Conservation (phyloP, 1,140 invertebrate species). For the Drusus annulatus region DNA sequence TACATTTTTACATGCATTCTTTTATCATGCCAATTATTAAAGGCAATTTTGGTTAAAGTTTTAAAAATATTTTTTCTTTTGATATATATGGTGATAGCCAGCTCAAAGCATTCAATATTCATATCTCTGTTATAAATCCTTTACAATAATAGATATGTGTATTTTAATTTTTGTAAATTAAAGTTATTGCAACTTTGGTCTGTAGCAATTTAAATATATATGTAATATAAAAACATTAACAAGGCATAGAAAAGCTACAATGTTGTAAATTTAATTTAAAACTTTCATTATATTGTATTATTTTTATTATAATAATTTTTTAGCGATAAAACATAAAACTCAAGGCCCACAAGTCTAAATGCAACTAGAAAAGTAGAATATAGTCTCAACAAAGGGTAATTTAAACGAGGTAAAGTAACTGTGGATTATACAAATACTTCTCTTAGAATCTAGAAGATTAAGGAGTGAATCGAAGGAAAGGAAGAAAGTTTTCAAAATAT, state of each 20-base stretch:
- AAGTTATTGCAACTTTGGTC: conserved; percentile 39
- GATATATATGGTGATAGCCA: conserved; percentile 14
- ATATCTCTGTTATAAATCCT: conserved; percentile 27
- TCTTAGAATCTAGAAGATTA: conserved; percentile 27
- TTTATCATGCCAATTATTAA: conserved; percentile 22
- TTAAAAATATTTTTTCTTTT: conserved; percentile 37
- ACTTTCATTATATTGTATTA: conserved; percentile 17
- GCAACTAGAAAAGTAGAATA: conserved; percentile 40
- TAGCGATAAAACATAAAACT: conserved; percentile 28
- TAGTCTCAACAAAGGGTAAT: conserved; percentile 1
- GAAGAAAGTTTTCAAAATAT: conserved; percentile 36
- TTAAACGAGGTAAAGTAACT: not conserved
- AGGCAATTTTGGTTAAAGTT: conserved; percentile 25
- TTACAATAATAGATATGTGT: conserved; percentile 44
- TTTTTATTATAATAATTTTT: conserved; percentile 32
- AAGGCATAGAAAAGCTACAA: conserved; percentile 46
- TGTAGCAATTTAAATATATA: conserved; percentile 43
- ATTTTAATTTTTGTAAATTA: conserved; percentile 34
- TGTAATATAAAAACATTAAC: conserved; percentile 45
- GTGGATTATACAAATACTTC: conserved; percentile 11
- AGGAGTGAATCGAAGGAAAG: conserved; percentile 27
- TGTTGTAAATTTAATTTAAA: conserved; percentile 39
- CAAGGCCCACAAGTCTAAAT: conserved; percentile 38
- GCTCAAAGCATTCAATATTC: conserved; percentile 16
- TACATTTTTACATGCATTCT: not conserved